A percentile compares a stretch with the other conserved stretches of the same genome.
These are phyloP conservation scores for Danio aesculapii DNA, from an alignment of 2,797 vertebrate species.

Conservation along the genomic window DNA sequence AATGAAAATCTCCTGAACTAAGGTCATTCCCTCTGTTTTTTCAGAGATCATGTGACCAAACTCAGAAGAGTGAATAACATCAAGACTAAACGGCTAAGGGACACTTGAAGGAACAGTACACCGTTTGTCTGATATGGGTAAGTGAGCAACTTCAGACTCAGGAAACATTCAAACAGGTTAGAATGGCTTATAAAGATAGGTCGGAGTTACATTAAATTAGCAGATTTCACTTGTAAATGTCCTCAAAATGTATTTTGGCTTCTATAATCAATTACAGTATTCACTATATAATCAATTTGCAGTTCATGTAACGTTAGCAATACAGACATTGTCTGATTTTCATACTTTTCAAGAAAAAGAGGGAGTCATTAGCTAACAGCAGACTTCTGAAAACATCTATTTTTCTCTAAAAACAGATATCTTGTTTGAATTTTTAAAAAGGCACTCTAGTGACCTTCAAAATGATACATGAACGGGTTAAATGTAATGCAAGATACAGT, in stretches of 20 bases:
- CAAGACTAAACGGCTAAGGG: constrained; percentile 29
- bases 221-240: constrained; percentile 27
- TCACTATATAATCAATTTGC: not conserved
- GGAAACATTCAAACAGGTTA: constrained; percentile 31
- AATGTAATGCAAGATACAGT: constrained; percentile 47
- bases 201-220: constrained; percentile 2
- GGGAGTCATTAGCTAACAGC: not conserved
- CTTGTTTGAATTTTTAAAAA: constrained; percentile 65
- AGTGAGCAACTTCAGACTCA: constrained; percentile 17
- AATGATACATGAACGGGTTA: constrained; percentile 27
- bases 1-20: not conserved
- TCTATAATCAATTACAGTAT: not conserved
- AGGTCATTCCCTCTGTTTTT: constrained; percentile 42
- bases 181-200: constrained; percentile 38
- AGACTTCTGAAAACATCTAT: constrained; percentile 25
- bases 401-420: constrained; percentile 33
- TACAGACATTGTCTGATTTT: constrained; percentile 9
- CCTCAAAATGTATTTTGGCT: constrained; percentile 31
- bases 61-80: not conserved
- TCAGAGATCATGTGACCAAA: constrained; percentile 56
- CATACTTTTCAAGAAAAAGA: not conserved
- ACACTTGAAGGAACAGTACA: constrained; percentile 32
- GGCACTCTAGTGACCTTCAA: constrained; percentile 74
- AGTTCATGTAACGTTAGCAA: constrained; percentile 7
- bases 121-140: constrained; percentile 20